Evolutionary conservation across 2,888 invertebrate genomes (phyloP), one percentile per base, ranked within the genome.

Genomic region (Blastobasis adustella): DNA sequence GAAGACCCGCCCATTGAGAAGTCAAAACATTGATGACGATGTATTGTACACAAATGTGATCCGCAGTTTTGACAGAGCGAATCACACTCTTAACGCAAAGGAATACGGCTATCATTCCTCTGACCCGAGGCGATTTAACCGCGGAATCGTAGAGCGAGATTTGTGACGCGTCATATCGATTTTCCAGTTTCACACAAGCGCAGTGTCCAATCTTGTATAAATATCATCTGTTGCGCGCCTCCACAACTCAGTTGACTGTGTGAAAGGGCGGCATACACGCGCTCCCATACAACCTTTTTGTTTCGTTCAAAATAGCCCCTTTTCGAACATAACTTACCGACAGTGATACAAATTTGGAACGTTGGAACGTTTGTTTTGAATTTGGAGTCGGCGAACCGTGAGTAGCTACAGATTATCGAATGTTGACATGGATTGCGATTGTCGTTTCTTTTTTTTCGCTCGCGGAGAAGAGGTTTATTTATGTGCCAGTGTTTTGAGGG

Each of bases 221-320:
- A 82, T 80, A 73, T 75, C 83, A 86, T 83, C 82, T 83, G 86
- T 83, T 83, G 82, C 69, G 67, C 67, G 61, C 54, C 51, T 50
- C 55, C 47, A 52, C 57, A 59, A 23, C 50, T 72, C 85, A 86
- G 86, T 86, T 86, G 85, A 85, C 86, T 84, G 81, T 72, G 64
- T 63, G 66, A 58, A 51, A 60, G 63, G 60, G 65, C 56, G 70
- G 73, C 62, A 75, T 39, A 23, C 60, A 65, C 73, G 74, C 78
- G 81, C 77, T 63, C 69, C 65, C 55, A 51, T 60, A 64, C 53
- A 52, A 55, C 61, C 61, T 63, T 60, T 76, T 73, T 71, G 63
- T 69, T 74, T 73, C 71, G 67, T 61, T 72, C 69, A 51, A 55
- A 59, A 59, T 65, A 58, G 45, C 43, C 39, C 23, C 23, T 23